Base-by-base conservation (phyloP, 2,888 invertebrate genomes). In the Pterobdella sp. region DNA sequence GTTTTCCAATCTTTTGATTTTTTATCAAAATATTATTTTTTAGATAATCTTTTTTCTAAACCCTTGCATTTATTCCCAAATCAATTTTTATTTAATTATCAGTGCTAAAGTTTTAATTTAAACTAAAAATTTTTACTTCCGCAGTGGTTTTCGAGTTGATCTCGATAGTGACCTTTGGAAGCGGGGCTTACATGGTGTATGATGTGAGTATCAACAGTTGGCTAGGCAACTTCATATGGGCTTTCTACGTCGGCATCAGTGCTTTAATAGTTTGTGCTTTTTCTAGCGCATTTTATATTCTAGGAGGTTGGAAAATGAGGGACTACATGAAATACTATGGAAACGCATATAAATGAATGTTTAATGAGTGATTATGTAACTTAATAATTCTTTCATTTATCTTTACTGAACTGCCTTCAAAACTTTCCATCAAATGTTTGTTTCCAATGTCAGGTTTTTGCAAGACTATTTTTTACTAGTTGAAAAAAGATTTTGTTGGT, bases 241-340 rank as follows among this genome's bases (percentile, higher is more conserved):
- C 73, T 26, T 75, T 75, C 67, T 75, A 75, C 35, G 67, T 75
- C 31, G 75, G 74, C 65, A 75, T 75, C 32, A 66, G 72, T 22
- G 74, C 75, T 26, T 68, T 74, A 7, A 64, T 75, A 52, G 34
- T 72, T 34, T 52, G 64, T 35, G 31, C 63, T 32, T n/a, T 65
- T 31, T 67, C 74, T 65, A 74, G 66, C 14, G 7, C 72, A 29
- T 36, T 74, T 34, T 74, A 75, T 60, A 56, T 74, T 10, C 32
- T 36, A 22, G 74, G 72, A 31, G 74, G 74, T 3, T 10, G 29
- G 32, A 34, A 68, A 56, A 35, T 72, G 34, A 31, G n/a, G 0
- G 72, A 63, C 29, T 67, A 74, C 37, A 74, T 74, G 74, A 60
- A 68, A 26, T 37, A 72, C 49, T 74, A 74, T 63, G 60, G 60